Base-by-base conservation (phyloP, 2,797 vertebrate species). In the Fringilla coelebs region DNA sequence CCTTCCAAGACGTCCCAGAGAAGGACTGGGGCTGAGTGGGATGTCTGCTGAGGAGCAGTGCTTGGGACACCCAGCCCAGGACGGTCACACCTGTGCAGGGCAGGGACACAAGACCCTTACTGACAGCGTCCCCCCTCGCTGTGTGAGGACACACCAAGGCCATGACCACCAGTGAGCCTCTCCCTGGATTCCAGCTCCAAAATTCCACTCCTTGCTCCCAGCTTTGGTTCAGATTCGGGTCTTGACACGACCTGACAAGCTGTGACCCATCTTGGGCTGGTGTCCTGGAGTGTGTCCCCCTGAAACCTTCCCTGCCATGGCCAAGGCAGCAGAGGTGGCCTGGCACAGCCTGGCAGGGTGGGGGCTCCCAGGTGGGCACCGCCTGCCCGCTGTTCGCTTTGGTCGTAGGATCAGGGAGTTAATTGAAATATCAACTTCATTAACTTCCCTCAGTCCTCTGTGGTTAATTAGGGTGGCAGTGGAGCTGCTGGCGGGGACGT, bases 41-140 rank as follows among this genome's bases (percentile, higher is more conserved):
- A 48, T 58, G 12, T 29, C 22, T 16, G 25, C 6, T 46, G 54
- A 40, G 81, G n/a, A 58, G 13, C 7, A 8, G 41, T 14, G 65
- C 51, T 51, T 45, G 45, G 49, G 36, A 62, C 55, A 34, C 5
- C 7, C 9, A 2, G 61, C 40, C 43, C 4, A 26, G 40, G 40
- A 46, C 0, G 4, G 55, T 26, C 45, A 16, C 52, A 9, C 0
- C 46, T 52, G 41, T 40, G 46, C 71, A 61, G 62, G 38, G 52
- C 57, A 52, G 52, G 29, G 72, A 28, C 63, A 67, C 52, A 4
- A 17, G 31, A 9, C 16, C 57, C n/a, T 61, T 7, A 7, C 8
- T 1, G 14, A 5, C 28, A 34, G 11, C 17, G 2, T 34, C 15
- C 41, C n/a, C 15, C 6, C 31, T 67, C 0, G 0, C 71, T 24